Percentiles rank a stretch among this genome's conserved stretches.
Conservation (phyloP, 2,113 vertebrate genomes). For the Harpagus bidentatus region DNA sequence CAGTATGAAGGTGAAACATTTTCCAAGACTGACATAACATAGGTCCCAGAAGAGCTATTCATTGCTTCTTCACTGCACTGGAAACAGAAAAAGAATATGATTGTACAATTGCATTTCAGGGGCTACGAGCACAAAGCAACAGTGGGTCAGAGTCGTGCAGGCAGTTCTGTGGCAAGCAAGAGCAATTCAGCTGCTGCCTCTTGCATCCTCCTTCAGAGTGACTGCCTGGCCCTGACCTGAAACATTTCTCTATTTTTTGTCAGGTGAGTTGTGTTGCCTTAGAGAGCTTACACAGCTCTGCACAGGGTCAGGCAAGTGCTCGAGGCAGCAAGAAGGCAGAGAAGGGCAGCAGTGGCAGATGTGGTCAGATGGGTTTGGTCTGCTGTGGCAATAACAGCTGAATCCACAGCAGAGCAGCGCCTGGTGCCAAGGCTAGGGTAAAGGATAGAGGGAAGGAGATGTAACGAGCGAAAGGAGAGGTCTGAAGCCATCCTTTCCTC, state of each 20-base stretch:
- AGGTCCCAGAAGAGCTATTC: not conserved
- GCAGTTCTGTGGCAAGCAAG: not conserved
- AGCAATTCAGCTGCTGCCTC: not conserved
- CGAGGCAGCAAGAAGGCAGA: not conserved
- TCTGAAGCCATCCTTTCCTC: not conserved
- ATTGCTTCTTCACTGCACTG: not conserved
- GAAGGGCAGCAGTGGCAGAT: not conserved
- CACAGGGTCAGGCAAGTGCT: not conserved
- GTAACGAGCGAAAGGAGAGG: rapidly evolving
- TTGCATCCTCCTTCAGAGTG: not conserved
- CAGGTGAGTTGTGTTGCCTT: not conserved
- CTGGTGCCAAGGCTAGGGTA: not conserved
- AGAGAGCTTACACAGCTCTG: not conserved
- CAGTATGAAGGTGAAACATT: not conserved
- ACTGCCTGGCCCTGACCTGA: not conserved
- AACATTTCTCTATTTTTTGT: not conserved
- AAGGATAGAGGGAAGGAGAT: not conserved
- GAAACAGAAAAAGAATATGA: not conserved
- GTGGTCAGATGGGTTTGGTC: not conserved
- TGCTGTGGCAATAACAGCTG: not conserved
- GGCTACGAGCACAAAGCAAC: not conserved
- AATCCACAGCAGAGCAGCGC: not conserved
- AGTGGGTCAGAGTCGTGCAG: rapidly evolving
- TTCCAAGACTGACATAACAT: not conserved
- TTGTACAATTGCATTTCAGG: not conserved